phyloP scores from a whole-genome alignment of 2,797 vertebrate genomes.

The Acrossocheilus fasciatus region DNA sequence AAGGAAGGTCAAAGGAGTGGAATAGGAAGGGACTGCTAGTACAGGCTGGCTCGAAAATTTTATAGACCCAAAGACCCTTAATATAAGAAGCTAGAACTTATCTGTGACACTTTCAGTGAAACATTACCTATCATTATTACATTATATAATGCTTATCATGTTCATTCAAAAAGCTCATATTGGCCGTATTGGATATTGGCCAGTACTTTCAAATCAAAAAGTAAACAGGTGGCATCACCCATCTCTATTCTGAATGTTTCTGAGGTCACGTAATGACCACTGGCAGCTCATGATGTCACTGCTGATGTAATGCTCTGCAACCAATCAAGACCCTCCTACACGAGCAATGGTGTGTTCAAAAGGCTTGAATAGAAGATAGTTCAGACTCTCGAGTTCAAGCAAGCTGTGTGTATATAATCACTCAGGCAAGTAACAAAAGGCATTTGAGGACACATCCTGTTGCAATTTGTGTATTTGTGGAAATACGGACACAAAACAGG shows the following conservation, averaged over 20 bases:
- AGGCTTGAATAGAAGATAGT: not conserved
- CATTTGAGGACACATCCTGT: conserved; percentile 17
- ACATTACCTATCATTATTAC: not conserved
- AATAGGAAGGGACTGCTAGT: conserved; percentile 2
- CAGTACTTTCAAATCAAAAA: not conserved
- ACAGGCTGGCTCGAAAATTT: not conserved
- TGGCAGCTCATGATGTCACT: not conserved
- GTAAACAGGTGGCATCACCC: not conserved
- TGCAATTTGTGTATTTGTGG: conserved; percentile 12
- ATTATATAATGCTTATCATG: not conserved
- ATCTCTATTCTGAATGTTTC: not conserved
- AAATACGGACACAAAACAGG: not conserved
- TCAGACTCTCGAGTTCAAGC: not conserved
- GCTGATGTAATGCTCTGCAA: conserved; percentile 6
- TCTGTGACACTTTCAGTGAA: not conserved
- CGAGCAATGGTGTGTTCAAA: not conserved
- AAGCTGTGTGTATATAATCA: conserved; percentile 5
- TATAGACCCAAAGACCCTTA: not conserved
- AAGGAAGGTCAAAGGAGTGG: conserved; percentile 1
- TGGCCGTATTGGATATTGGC: not conserved
- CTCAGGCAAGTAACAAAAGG: not conserved
- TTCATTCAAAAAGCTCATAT: not conserved
- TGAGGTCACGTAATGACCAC: not conserved
- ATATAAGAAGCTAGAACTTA: not conserved
- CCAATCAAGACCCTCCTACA: conserved; percentile 2